Percentiles rank a stretch among this genome's conserved stretches.
Conservation (phyloP, 2,888 invertebrate species). For the Nomada flava region DNA sequence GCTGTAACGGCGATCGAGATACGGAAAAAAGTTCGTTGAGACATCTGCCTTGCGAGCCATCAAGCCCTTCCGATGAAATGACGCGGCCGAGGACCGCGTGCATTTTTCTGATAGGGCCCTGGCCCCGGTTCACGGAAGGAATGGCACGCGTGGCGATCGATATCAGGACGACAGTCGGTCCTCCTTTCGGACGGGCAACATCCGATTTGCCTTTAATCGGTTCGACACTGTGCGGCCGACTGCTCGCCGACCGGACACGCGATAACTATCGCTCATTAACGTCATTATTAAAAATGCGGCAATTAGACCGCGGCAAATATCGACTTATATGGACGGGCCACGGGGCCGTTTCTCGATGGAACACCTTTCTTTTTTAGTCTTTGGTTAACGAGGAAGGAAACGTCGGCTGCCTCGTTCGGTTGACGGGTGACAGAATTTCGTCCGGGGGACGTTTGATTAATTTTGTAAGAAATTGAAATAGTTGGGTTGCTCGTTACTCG, state of each 20-base stretch:
- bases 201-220: conserved; percentile 74
- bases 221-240: conserved; percentile 60
- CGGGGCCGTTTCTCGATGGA: conserved; percentile 41
- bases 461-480: no score
- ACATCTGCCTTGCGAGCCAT: conserved; percentile 65
- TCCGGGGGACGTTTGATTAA: no score
- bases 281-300: conserved; percentile 75
- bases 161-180: conserved; percentile 64
- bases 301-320: conserved; percentile 72
- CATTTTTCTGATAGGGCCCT: conserved; percentile 55
- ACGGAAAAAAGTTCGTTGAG: conserved; percentile 64
- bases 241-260: conserved; percentile 64
- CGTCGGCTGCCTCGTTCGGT: no score
- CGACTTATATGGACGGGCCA: conserved; percentile 59
- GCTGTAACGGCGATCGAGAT: conserved; percentile 50
- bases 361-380: conserved; percentile 36
- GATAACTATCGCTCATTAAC: conserved; percentile 77
- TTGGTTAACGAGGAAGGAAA: not conserved
- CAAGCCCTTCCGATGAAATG: conserved; percentile 63
- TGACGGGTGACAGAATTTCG: no score
- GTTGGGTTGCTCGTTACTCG: no score
- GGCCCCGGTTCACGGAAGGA: conserved; percentile 48
- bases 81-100: conserved; percentile 49
- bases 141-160: conserved; percentile 64
- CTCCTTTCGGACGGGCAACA: conserved; percentile 63